These are phyloP conservation scores for Erpornis zantholeuca DNA, from an alignment of 2,113 vertebrate genomes.

Conservation along the genomic window DNA sequence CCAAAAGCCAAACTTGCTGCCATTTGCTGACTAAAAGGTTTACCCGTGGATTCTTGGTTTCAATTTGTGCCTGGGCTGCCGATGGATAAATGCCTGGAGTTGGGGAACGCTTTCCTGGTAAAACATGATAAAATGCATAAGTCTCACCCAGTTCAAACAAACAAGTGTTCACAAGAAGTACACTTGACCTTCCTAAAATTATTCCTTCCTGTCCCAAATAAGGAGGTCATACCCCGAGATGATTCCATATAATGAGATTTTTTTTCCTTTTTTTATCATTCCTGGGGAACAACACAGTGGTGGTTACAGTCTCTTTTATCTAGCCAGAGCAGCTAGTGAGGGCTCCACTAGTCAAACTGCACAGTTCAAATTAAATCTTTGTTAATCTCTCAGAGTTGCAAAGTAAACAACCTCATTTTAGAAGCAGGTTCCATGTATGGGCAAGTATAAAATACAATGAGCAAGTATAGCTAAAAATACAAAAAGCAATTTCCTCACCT, in stretches of 20 bases:
- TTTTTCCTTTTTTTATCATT: neutral
- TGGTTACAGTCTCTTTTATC: neutral
- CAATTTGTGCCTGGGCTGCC: slow-evolving; percentile 85
- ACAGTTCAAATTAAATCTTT: neutral
- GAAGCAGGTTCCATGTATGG: neutral
- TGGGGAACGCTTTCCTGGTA: slow-evolving; percentile 91
- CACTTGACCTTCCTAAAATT: neutral
- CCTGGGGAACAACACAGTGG: neutral
- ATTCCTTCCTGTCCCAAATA: neutral
- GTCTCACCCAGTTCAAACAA: neutral
- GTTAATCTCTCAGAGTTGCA: neutral
- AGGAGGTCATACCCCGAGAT: neutral
- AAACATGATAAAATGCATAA: neutral
- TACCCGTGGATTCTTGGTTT: slow-evolving; percentile 93
- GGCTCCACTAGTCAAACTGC: neutral
- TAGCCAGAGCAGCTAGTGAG: neutral
- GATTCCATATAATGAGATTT: neutral
- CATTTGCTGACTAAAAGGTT: slow-evolving; percentile 96
- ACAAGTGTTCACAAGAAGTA: neutral
- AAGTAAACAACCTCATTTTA: neutral
- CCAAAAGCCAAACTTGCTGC: slow-evolving; percentile 99
- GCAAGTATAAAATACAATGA: neutral
- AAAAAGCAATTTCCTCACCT: neutral
- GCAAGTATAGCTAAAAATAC: neutral
- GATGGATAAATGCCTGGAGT: slow-evolving; percentile 86